These are phyloP conservation scores for Ylistrum balloti DNA, from an alignment of 1,140 invertebrate species.

Conservation along the genomic window DNA sequence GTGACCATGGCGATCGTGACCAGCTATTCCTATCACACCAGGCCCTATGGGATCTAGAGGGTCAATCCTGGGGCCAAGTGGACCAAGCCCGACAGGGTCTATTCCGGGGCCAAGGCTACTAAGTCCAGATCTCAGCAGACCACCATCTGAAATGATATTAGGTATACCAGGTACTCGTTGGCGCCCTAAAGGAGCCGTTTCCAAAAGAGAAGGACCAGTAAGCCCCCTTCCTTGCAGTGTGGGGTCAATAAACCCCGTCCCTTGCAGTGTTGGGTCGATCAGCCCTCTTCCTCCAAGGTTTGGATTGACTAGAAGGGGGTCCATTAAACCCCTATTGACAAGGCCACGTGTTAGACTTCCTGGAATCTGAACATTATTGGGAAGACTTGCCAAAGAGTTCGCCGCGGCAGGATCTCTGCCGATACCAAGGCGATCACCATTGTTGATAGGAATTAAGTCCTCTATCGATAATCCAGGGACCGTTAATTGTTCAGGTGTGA, in stretches of 20 bases:
- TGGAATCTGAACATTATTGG: not conserved
- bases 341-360: not conserved
- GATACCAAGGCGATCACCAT: not conserved
- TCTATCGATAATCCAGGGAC: not conserved
- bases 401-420: not conserved
- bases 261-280: not conserved
- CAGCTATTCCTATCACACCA: not conserved
- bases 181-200: not conserved
- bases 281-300: not conserved
- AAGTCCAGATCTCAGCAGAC: not conserved
- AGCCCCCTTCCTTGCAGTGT: not conserved
- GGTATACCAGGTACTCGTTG: not conserved
- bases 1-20: not conserved
- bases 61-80: not conserved
- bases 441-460: not conserved
- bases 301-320: not conserved
- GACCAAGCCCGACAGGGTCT: too few relatives aligned
- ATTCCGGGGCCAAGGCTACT: too few relatives aligned
- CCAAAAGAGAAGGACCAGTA: not conserved
- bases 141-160: not conserved
- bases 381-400: not conserved
- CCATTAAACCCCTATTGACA: not conserved
- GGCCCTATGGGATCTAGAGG: not conserved
- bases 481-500: not conserved
- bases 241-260: not conserved